Evolutionary conservation across 1,140 invertebrate species (phyloP).

Genomic region (Tetraneura akinire): DNA sequence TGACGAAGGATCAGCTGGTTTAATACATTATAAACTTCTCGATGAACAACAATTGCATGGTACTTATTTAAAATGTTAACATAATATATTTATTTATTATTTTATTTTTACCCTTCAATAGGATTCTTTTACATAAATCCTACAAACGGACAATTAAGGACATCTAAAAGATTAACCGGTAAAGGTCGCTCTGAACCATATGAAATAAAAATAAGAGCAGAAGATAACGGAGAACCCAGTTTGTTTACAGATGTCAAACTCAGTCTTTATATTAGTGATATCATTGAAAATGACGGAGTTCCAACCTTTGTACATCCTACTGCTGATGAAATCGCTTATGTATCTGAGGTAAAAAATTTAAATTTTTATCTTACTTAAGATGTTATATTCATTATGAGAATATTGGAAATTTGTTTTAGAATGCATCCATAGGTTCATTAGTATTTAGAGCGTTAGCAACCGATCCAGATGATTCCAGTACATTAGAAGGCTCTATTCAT

Average conservation of each 20-base stretch:
- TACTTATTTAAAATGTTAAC: not conserved
- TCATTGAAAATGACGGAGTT: constrained; percentile 80
- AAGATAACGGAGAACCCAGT: constrained; percentile 70
- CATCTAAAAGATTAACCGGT: constrained; percentile 68
- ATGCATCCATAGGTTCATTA: constrained; percentile 71
- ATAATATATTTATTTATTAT: not conserved
- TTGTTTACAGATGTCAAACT: constrained; percentile 68
- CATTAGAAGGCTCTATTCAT: constrained; percentile 71
- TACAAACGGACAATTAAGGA: constrained; percentile 70
- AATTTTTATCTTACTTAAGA: not conserved
- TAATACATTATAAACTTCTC: constrained; percentile 70
- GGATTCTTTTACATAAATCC: constrained; percentile 70
- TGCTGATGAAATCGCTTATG: constrained; percentile 69
- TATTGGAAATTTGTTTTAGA: constrained; percentile 61
- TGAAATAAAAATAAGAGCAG: constrained; percentile 68
- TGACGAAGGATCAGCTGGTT: constrained; percentile 71
- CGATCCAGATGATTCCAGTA: constrained; percentile 76
- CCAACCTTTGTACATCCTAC: constrained; percentile 74
- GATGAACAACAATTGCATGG: constrained; percentile 62
- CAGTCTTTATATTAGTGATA: constrained; percentile 74
- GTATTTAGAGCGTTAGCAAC: constrained; percentile 77
- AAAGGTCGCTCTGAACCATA: constrained; percentile 78
- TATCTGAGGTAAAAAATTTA: constrained; percentile 66
- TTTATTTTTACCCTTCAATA: constrained; percentile 54
- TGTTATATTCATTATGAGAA: no score